These are phyloP conservation scores for Crotalus tigris DNA, from an alignment of 2,113 vertebrate genomes.

Conservation along the genomic window DNA sequence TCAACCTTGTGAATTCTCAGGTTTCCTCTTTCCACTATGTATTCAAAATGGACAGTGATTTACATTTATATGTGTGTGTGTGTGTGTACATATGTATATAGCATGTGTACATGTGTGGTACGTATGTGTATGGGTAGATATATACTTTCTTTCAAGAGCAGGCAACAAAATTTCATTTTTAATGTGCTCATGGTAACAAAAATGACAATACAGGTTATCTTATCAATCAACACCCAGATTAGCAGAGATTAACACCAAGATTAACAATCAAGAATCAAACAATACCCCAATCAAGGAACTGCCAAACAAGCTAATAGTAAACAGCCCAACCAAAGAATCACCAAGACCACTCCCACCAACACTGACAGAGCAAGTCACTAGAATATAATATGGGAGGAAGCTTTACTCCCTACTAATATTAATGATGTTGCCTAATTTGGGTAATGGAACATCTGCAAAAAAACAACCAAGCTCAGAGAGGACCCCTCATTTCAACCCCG, in stretches of 20 bases:
- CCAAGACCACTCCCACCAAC: background rate
- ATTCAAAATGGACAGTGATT: too few species aligned
- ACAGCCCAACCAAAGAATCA: background rate
- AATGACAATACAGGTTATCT: too few species aligned
- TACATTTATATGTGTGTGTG: too few species aligned
- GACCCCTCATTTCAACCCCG: background rate
- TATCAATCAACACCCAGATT: background rate
- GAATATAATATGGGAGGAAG: background rate
- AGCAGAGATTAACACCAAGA: background rate
- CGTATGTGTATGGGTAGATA: too few species aligned
- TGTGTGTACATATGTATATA: too few species aligned
- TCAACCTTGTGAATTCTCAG: too few species aligned
- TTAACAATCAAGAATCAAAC: background rate
- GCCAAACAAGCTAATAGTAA: background rate
- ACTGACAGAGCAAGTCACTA: background rate
- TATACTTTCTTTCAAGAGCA: too few species aligned
- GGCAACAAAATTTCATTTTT: too few species aligned
- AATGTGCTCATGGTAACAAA: too few species aligned
- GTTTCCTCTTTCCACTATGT: too few species aligned
- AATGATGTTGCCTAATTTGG: background rate
- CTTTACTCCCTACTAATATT: background rate
- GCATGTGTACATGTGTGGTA: too few species aligned
- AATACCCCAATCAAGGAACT: background rate
- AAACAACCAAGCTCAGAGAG: background rate
- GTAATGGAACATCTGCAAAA: background rate